Conservation (phyloP, 2,888 invertebrate genomes). For the Lordiphosa fenestrarum region DNA sequence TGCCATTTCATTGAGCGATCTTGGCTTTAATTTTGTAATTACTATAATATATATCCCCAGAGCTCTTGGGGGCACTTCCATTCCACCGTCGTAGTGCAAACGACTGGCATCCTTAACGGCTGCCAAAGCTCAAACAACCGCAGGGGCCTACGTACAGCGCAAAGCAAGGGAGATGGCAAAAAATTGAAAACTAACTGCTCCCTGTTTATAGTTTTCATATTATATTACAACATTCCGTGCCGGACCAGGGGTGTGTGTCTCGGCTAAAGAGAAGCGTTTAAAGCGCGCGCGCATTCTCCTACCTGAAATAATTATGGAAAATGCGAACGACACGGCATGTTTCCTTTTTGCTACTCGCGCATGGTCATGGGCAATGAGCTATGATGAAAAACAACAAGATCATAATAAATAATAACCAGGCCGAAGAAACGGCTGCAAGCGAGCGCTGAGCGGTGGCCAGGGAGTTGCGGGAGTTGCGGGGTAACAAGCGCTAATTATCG, state of each 20-base stretch:
- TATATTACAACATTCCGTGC: constrained; percentile 13
- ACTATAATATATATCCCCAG: constrained; percentile 57
- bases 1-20: constrained; percentile 12
- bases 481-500: constrained; percentile 74
- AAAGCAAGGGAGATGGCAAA: constrained; percentile 24
- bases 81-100: constrained; percentile 42
- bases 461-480: no score
- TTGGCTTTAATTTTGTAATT: constrained; percentile 67
- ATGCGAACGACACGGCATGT: constrained; percentile 53
- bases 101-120: constrained; percentile 61
- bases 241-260: constrained; percentile 59
- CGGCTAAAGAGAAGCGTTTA: constrained; percentile 61
- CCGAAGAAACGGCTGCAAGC: constrained; percentile 14
- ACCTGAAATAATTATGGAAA: constrained; percentile 68
- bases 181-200: constrained; percentile 68
- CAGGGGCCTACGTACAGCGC: constrained; percentile 42
- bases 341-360: constrained; percentile 50
- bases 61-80: constrained; percentile 31
- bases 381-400: constrained; percentile 72
- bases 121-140: constrained; percentile 61
- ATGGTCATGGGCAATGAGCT: constrained; percentile 67
- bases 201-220: constrained; percentile 51
- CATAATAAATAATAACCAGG: constrained; percentile 70
- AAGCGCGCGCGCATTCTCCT: constrained; percentile 36
- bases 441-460: constrained; percentile 7